Conservation (phyloP, 2,888 invertebrate species). For the Mylabris sibirica region DNA sequence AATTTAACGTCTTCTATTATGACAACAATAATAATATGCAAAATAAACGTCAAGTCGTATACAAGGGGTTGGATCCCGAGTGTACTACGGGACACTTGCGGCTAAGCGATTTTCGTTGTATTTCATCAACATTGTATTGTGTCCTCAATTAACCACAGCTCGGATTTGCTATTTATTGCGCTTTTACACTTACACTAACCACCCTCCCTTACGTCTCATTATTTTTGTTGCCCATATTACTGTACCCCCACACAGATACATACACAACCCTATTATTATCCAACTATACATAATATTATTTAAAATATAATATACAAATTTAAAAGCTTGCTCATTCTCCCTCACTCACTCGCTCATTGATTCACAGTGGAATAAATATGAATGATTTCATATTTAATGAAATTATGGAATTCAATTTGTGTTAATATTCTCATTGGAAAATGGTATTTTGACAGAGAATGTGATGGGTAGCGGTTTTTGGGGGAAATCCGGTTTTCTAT, state of each 20-base stretch:
- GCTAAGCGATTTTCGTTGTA: constrained; percentile 58
- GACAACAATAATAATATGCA: constrained; percentile 31
- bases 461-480: too few species aligned
- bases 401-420: neutral
- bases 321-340: neutral
- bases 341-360: neutral
- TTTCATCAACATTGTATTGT: constrained; percentile 54
- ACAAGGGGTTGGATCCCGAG: constrained; percentile 31
- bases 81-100: constrained; percentile 45
- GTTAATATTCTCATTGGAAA: neutral
- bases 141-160: constrained; percentile 54
- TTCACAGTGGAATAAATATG: neutral
- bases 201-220: neutral
- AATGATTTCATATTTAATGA: neutral
- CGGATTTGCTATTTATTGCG: constrained; percentile 47
- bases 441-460: too few species aligned
- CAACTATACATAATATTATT: constrained; percentile 7
- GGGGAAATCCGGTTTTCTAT: too few species aligned
- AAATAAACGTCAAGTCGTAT: constrained; percentile 30
- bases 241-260: neutral
- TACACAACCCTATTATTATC: neutral
- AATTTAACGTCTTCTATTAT: too few species aligned
- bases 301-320: neutral
- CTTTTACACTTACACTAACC: constrained; percentile 17
- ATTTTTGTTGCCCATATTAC: neutral